Evolutionary conservation across 2,888 invertebrate genomes (phyloP), one percentile per base, ranked within the genome.

Genomic region (Arge pagana): DNA sequence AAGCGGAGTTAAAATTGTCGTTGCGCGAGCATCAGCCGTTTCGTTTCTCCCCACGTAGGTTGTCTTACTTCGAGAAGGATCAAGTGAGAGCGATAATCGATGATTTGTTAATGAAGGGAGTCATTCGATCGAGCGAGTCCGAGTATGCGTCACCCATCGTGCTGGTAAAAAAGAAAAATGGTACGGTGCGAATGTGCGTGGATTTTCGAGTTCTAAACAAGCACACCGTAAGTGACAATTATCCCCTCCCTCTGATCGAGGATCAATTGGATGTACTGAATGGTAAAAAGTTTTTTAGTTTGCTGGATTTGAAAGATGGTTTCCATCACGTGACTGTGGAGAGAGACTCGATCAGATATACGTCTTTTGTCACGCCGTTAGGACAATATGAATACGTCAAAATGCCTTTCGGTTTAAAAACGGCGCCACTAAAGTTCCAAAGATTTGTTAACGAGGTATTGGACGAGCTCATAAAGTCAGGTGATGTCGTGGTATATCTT

Each of bases 401-500:
- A 15, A 61, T 67, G 60, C 64, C 66, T 1, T 66, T 66, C 49
- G 65, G 67, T 3, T 45, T 67, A 10, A 49, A 41, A 11, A 63
- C 62, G 35, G 54, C 59, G n/a, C 61, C 64, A 6, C 43, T 60
- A 8, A 50, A 55, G 16, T 68, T 67, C 23, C 55, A 55, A 23
- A 48, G 52, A 0, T 55, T 52, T 43, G 26, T 54, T 3, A 54
- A 54, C 43, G 15, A 5, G 8, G 48, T 51, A 19, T 45, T 51
- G 16, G 23, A 18, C 4, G 41, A 48, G 30, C 51, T 48, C 21
- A 26, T 19, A 13, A 51, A 36, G 21, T 33, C 39, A 28, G 43
- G 42, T 2, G 49, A 49, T 11, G 49, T 49, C 31, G 28, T 43
- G 0, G 42, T 52, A 36, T 55, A 52, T 16, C 42, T 55, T 52